These are phyloP conservation scores for Xyrichtys novacula DNA, from an alignment of 2,797 vertebrate species.

Conservation along the genomic window DNA sequence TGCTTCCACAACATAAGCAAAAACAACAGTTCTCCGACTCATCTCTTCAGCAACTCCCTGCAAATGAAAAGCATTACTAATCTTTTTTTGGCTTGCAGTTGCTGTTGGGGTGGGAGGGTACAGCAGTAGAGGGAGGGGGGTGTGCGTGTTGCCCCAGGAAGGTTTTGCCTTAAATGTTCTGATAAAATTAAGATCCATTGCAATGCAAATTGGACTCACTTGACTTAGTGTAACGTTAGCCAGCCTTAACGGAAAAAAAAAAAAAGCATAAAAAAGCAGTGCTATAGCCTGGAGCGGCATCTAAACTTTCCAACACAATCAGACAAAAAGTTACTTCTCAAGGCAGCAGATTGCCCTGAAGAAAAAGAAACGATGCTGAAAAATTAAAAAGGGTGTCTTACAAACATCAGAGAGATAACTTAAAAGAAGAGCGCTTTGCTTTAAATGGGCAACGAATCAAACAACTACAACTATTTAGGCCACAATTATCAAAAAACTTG, in stretches of 20 bases:
- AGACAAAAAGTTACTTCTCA: constrained; percentile 37
- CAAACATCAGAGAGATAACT: constrained; percentile 9
- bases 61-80: constrained; percentile 46
- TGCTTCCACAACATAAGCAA: constrained; percentile 17
- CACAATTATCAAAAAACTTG: neutral
- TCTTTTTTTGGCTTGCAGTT: constrained; percentile 64
- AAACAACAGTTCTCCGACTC: constrained; percentile 6
- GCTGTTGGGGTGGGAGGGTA: constrained; percentile 23
- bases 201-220: constrained; percentile 62
- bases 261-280: neutral
- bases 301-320: constrained; percentile 47
- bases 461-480: neutral
- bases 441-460: neutral
- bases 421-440: neutral
- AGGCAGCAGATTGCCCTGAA: constrained; percentile 10
- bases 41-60: constrained; percentile 9
- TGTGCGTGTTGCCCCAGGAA: constrained; percentile 22
- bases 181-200: constrained; percentile 59
- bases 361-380: constrained; percentile 1
- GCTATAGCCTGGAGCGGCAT: constrained; percentile 38
- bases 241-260: constrained; percentile 6
- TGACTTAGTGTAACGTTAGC: constrained; percentile 31
- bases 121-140: neutral
- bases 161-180: constrained; percentile 52
- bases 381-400: constrained; percentile 1